These are phyloP conservation scores for Xestoiulus laeticollis DNA, from an alignment of 2,888 invertebrate species.

Conservation along the genomic window DNA sequence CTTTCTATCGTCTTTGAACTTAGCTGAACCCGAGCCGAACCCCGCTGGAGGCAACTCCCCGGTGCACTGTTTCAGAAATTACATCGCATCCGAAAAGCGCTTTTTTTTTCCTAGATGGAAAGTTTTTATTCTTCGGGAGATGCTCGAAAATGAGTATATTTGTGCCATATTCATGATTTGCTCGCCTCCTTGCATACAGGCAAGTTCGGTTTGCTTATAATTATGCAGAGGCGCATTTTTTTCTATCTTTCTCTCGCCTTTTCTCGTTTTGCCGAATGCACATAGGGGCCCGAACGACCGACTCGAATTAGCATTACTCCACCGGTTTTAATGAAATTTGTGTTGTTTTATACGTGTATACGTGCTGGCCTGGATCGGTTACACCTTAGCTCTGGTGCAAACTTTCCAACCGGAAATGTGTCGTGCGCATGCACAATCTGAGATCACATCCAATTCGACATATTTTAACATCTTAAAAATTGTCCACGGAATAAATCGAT, in stretches of 20 bases:
- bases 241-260: background rate
- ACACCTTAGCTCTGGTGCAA: no score
- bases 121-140: background rate
- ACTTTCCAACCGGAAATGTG: no score
- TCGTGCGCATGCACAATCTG: no score
- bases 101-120: background rate
- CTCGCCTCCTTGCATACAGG: background rate
- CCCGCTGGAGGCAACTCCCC: slow-evolving; percentile 15
- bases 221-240: background rate
- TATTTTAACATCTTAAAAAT: no score
- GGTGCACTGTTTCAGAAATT: slow-evolving; percentile 13
- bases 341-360: no score
- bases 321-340: slow-evolving; percentile 7
- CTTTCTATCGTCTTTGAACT: slow-evolving; percentile 25
- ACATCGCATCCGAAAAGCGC: background rate
- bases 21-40: background rate
- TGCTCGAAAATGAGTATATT: background rate
- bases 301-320: slow-evolving; percentile 12
- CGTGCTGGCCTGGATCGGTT: no score
- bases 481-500: no score
- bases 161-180: background rate
- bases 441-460: no score
- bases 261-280: background rate
- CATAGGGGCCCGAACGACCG: background rate
- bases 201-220: background rate